Base-by-base conservation (phyloP, 2,113 vertebrate genomes). In the Ibidorhyncha struthersii region DNA sequence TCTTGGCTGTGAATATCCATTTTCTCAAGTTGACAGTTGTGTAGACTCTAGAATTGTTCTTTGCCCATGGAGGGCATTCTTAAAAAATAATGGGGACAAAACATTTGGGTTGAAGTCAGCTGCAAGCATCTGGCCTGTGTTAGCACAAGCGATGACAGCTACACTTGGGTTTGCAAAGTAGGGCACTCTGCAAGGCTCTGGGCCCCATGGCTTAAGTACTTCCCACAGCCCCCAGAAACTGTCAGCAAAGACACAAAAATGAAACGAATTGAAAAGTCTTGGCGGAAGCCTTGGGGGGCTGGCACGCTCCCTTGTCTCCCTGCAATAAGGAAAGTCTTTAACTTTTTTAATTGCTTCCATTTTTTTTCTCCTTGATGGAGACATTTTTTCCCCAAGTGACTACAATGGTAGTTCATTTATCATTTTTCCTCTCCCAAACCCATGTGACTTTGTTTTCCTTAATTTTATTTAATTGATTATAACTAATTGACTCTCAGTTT, bases 391-490 rank as follows among this genome's bases (percentile, higher is more conserved):
- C 78, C 77, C 85, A 45, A 23, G 78, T 77, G 93, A 36, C 83
- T 89, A 23, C 76, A 89, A 1, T 86, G 55, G 89, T 81, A 89
- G 74, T 43, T 90, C 96, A 81, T 94, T 95, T 94, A 67, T 96
- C 74, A 17, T 78, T 89, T 93, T 90, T 66, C 34, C 62, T 89
- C 84, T 92, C 79, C 76, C 52, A 38, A 83, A 58, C 62, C 88
- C 79, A 65, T 69, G 84, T 93, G 86, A 82, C 58, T 90, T 90
- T 86, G 73, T 93, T 97, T 97, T 76, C 72, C 79, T 97, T 97
- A 96, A 93, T 97, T 96, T 97, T 97, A 94, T 94, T 92, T 96
- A 97, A 96, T 97, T 97, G 89, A 91, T 94, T 96, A 93, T 96
- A 94, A 97, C 96, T 98, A 96, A 97, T 98, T 97, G 95, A 77